Percentiles rank a stretch among this genome's conserved stretches.
phyloP scores from a whole-genome alignment of 2,797 vertebrate species.

The Anguilla pacifica region DNA sequence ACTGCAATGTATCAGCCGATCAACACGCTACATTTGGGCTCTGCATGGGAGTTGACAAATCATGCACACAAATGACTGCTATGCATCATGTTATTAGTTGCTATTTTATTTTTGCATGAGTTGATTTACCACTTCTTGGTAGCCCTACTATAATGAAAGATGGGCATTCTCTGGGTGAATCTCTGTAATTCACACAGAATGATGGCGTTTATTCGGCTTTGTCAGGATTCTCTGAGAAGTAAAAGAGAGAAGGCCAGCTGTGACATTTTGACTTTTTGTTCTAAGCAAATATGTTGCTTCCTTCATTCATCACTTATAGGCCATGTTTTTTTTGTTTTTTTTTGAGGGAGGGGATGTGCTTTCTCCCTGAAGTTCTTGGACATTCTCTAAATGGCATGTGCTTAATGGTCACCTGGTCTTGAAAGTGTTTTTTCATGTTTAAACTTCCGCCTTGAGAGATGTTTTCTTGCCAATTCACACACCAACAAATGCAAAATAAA shows the following conservation, averaged over 20 bases:
- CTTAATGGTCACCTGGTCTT: neutral
- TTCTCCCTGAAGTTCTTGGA: neutral
- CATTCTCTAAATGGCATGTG: neutral
- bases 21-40: neutral
- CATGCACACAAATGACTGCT: neutral
- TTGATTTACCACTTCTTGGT: neutral
- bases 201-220: neutral
- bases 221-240: neutral
- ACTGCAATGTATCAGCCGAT: neutral
- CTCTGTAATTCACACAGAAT: too few relatives aligned
- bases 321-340: neutral
- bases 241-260: neutral
- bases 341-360: neutral
- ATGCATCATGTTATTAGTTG: neutral
- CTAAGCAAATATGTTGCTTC: neutral
- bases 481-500: neutral
- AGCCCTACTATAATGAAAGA: neutral
- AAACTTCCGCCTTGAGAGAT: neutral
- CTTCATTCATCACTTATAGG: neutral
- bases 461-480: neutral
- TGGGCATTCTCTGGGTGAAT: neutral
- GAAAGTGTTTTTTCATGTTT: conserved; percentile 30
- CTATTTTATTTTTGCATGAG: neutral
- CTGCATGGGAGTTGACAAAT: neutral
- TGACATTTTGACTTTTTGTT: neutral